phyloP scores from a whole-genome alignment of 2,797 vertebrate species.

The Enteromius afrohamiltoni region DNA sequence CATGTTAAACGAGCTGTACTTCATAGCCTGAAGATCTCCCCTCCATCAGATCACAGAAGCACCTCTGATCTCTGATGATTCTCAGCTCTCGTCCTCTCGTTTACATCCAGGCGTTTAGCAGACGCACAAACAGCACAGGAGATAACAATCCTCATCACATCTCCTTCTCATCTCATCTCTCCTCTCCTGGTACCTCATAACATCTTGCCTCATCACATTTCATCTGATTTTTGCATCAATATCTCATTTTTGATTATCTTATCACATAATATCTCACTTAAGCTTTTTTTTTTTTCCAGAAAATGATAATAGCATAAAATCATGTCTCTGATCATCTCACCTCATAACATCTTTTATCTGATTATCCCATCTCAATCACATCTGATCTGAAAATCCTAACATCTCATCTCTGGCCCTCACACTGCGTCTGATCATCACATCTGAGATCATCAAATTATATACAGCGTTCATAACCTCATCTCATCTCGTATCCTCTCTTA shows the following conservation, averaged over 20 bases:
- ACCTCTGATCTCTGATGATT: not conserved
- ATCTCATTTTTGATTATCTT: not conserved
- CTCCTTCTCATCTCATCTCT: not conserved
- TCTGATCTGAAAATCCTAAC: no score
- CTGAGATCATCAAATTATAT: not conserved
- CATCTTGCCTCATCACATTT: not conserved
- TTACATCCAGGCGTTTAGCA: not conserved
- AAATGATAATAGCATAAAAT: no score
- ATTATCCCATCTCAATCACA: no score
- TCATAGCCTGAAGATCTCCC: constrained; percentile 60
- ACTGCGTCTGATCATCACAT: not conserved
- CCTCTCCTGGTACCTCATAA: no score
- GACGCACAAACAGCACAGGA: not conserved
- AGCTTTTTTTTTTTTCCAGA: no score
- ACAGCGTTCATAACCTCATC: not conserved
- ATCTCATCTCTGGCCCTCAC: not conserved
- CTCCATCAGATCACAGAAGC: not conserved
- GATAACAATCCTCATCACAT: not conserved
- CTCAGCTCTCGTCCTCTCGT: not conserved
- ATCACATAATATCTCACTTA: not conserved
- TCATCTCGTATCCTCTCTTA: not conserved
- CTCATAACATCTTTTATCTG: not conserved
- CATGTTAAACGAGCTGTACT: not conserved
- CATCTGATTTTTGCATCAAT: not conserved
- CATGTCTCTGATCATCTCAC: not conserved